Evolutionary conservation across 2,888 invertebrate species (phyloP).

Genomic region (Acronicta alni): DNA sequence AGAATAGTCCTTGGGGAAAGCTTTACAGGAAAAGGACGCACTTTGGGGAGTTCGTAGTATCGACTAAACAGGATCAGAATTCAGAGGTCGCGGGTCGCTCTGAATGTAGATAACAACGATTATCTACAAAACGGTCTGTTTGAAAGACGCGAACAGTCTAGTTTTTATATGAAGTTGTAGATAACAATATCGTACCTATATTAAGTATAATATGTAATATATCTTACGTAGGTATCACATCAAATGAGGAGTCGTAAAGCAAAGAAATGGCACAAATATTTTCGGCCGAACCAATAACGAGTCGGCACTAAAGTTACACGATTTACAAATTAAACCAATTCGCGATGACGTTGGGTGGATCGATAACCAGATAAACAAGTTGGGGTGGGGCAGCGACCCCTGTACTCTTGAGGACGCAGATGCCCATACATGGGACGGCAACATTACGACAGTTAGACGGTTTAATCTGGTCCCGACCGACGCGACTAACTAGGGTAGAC

Average conservation of each 20-base stretch:
- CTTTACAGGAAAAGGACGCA: conserved; percentile 34
- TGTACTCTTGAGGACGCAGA: conserved; percentile 77
- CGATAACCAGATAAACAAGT: conserved; percentile 84
- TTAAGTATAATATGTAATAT: too few relatives aligned
- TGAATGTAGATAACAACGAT: conserved; percentile 49
- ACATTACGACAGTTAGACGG: conserved; percentile 68
- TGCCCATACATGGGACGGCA: conserved; percentile 75
- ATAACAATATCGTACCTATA: not conserved
- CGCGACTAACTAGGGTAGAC: conserved; percentile 55
- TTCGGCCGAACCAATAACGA: conserved; percentile 41
- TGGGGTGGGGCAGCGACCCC: conserved; percentile 73
- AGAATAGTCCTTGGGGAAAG: conserved; percentile 44
- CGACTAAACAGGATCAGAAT: conserved; percentile 48
- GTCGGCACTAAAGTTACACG: conserved; percentile 56
- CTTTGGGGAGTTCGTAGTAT: conserved; percentile 42
- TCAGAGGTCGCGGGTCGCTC: conserved; percentile 47
- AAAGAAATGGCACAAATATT: conserved; percentile 31
- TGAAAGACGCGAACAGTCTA: conserved; percentile 6
- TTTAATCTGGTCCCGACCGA: conserved; percentile 67
- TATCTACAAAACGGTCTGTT: conserved; percentile 27
- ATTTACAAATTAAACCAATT: conserved; percentile 67
- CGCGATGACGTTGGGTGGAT: conserved; percentile 69
- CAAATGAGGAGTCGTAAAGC: conserved; percentile 6
- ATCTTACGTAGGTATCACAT: not conserved
- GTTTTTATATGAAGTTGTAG: not conserved